phyloP scores from a whole-genome alignment of 2,888 invertebrate genomes.

The Limnephilus lunatus region DNA sequence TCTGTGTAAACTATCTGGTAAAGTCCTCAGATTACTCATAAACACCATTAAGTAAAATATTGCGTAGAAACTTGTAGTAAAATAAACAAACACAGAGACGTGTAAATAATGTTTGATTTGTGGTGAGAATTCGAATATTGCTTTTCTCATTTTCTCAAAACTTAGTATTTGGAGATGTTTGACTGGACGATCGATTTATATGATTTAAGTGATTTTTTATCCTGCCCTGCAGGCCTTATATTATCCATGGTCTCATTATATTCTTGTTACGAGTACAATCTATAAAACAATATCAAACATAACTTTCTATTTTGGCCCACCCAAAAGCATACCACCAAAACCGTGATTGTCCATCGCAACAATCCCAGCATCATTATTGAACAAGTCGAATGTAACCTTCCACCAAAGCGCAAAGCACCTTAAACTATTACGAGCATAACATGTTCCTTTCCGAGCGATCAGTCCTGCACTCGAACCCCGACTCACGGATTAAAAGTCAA shows the following conservation, averaged over 20 bases:
- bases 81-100: too few relatives aligned
- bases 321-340: background rate
- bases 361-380: background rate
- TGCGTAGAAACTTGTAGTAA: too few relatives aligned
- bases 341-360: background rate
- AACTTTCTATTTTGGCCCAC: background rate
- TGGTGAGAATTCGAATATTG: too few relatives aligned
- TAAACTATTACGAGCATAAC: background rate
- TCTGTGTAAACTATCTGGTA: too few relatives aligned
- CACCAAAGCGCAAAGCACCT: background rate
- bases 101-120: too few relatives aligned
- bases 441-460: background rate
- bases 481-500: conserved; percentile 31
- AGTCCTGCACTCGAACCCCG: background rate
- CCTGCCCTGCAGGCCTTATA: background rate
- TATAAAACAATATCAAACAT: background rate
- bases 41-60: too few relatives aligned
- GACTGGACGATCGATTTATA: background rate
- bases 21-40: too few relatives aligned
- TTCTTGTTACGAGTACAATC: background rate
- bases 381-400: background rate
- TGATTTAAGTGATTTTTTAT: background rate
- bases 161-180: too few relatives aligned
- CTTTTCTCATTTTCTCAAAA: too few relatives aligned
- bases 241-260: background rate